Conservation (phyloP, 1,140 invertebrate species). For the Zaprionus ghesquierei region DNA sequence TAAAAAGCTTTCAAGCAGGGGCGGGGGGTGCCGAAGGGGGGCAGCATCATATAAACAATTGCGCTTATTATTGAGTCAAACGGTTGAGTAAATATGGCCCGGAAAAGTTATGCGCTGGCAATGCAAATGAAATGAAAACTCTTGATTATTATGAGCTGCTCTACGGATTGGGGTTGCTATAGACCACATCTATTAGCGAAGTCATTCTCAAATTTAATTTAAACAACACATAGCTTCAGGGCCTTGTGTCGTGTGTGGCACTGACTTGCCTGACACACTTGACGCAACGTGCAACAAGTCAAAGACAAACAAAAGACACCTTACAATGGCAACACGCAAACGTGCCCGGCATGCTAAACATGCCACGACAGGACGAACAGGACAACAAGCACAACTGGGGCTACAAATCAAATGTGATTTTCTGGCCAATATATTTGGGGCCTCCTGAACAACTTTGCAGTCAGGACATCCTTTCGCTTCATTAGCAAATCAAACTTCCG, state of each 20-base stretch:
- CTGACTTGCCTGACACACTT: slow-evolving; percentile 40
- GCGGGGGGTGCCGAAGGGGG: neutral
- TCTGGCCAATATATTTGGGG: slow-evolving; percentile 70
- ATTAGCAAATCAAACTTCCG: slow-evolving; percentile 80
- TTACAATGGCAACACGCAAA: slow-evolving; percentile 53
- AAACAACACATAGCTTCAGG: slow-evolving; percentile 36
- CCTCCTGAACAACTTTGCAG: slow-evolving; percentile 35
- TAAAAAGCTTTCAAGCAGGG: slow-evolving; percentile 55
- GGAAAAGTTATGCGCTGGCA: slow-evolving; percentile 71
- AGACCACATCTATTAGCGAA: neutral
- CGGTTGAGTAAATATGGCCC: slow-evolving; percentile 66
- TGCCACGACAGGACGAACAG: neutral
- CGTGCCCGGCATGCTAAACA: slow-evolving; percentile 67
- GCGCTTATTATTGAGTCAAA: slow-evolving; percentile 69
- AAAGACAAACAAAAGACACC: slow-evolving; percentile 47
- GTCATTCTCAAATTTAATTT: slow-evolving; percentile 57
- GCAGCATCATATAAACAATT: slow-evolving; percentile 61
- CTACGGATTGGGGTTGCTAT: neutral
- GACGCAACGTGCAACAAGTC: slow-evolving; percentile 60
- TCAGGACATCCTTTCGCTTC: slow-evolving; percentile 68
- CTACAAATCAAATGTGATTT: slow-evolving; percentile 77
- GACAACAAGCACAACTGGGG: too few relatives aligned
- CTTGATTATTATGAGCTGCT: neutral
- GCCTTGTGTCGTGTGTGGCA: neutral
- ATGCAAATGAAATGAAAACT: slow-evolving; percentile 74